Base-by-base conservation (phyloP, 2,888 invertebrate genomes). In the Crioceris asparagi region DNA sequence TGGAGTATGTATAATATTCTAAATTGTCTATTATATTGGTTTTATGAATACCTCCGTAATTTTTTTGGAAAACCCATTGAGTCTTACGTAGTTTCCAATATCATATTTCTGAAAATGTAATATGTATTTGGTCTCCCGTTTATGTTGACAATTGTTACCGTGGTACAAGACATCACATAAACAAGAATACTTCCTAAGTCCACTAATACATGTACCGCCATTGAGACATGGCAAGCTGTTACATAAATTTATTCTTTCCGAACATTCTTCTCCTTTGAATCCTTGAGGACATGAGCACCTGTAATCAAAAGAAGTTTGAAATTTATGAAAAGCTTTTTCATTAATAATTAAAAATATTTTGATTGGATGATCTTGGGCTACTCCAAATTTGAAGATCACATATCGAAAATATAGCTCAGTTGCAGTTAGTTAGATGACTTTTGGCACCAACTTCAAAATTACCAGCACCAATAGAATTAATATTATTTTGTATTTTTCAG, bases 281-380 rank as follows among this genome's bases (percentile, higher is more conserved):
- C 75, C 75, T 18, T 58, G 57, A 3, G 66, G 66, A 53, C 77
- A 77, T 26, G 64, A 60, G 51, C 77, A 77, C 40, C 71, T 73
- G 40, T 17, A 44, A 43, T 38, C 16, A 41, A 2, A 30, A 30
- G 34, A 12, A 27, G 10, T 27, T 27, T 21, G 6, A 21, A 21
- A 21, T n/a, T n/a, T n/a, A n/a, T n/a, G n/a, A n/a, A n/a, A n/a
- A n/a, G n/a, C n/a, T n/a, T n/a, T n/a, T n/a, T n/a, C n/a, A n/a
- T n/a, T n/a, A n/a, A n/a, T n/a, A n/a, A n/a, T n/a, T n/a, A n/a
- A n/a, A n/a, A n/a, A n/a, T n/a, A n/a, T n/a, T n/a, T n/a, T n/a
- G n/a, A n/a, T n/a, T n/a, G n/a, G n/a, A n/a, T n/a, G n/a, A n/a
- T n/a, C n/a, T n/a, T n/a, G n/a, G n/a, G n/a, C n/a, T n/a, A n/a